These are phyloP conservation scores for Pristionchus fissidentatus DNA, from an alignment of 2,888 invertebrate genomes.

Conservation along the genomic window DNA sequence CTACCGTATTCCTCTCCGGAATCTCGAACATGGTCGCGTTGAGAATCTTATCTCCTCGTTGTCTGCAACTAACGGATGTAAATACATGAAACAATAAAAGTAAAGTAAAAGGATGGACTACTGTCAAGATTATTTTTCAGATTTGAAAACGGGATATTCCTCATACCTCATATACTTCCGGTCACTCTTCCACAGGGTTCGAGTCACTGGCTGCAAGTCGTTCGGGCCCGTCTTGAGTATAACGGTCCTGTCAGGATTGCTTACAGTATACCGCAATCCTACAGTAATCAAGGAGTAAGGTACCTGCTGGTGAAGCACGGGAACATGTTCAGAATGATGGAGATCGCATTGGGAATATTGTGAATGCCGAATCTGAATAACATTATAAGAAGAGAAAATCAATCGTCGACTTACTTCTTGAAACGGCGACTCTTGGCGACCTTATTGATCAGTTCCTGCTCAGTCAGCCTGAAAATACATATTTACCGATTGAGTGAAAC, in stretches of 20 bases:
- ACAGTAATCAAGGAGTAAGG: background rate
- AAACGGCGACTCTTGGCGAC: conserved; percentile 7
- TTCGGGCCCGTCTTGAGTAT: background rate
- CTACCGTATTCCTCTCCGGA: background rate
- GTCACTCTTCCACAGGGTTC: background rate
- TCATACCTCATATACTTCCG: background rate
- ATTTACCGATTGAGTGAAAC: background rate
- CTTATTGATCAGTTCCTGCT: background rate
- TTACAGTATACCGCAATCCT: too few species aligned
- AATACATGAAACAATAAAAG: too few species aligned
- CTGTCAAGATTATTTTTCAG: too few species aligned
- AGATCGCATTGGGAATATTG: background rate
- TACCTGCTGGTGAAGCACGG: background rate
- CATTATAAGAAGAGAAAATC: background rate
- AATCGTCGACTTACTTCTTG: background rate
- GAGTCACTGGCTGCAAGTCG: background rate
- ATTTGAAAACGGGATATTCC: too few species aligned
- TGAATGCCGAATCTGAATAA: background rate
- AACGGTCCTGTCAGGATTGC: background rate
- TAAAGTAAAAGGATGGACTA: background rate
- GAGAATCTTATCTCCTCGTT: background rate
- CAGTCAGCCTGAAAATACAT: background rate
- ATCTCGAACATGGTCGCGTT: conserved; percentile 25
- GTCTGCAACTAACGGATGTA: background rate
- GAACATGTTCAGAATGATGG: conserved; percentile 13